These are phyloP conservation scores for Parapsyche elsis DNA, from an alignment of 1,140 invertebrate species.

Conservation along the genomic window DNA sequence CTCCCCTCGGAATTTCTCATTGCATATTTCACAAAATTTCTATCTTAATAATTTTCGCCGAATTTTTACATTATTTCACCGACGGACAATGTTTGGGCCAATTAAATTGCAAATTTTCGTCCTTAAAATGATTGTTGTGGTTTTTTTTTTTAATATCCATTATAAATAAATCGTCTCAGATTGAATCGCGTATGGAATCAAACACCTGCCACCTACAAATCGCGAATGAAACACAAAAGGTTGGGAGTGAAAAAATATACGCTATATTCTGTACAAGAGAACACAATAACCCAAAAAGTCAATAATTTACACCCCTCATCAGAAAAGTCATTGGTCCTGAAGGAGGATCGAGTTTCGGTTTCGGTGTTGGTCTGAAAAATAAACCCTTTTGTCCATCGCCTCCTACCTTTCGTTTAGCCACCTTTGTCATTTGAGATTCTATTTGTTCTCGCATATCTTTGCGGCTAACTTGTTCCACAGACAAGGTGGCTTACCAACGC, in stretches of 20 bases:
- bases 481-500: not conserved
- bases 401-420: not conserved
- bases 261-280: not conserved
- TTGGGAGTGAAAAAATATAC: not conserved
- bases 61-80: no score
- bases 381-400: not conserved
- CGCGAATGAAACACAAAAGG: not conserved
- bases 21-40: not conserved
- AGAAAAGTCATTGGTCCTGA: conserved; percentile 13
- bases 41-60: no score
- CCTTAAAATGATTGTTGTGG: no score
- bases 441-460: not conserved
- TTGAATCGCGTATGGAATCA: no score
- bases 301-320: conserved; percentile 31
- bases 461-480: not conserved
- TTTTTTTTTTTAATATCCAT: no score
- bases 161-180: no score
- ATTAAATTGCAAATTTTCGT: no score
- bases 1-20: not conserved
- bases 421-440: conserved; percentile 1
- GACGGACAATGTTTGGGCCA: no score
- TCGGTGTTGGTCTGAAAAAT: not conserved
- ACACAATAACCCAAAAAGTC: not conserved
- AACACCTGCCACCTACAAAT: not conserved
- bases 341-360: not conserved